Base-by-base conservation (phyloP, 2,113 vertebrate genomes). In the Heloderma charlesbogerti region DNA sequence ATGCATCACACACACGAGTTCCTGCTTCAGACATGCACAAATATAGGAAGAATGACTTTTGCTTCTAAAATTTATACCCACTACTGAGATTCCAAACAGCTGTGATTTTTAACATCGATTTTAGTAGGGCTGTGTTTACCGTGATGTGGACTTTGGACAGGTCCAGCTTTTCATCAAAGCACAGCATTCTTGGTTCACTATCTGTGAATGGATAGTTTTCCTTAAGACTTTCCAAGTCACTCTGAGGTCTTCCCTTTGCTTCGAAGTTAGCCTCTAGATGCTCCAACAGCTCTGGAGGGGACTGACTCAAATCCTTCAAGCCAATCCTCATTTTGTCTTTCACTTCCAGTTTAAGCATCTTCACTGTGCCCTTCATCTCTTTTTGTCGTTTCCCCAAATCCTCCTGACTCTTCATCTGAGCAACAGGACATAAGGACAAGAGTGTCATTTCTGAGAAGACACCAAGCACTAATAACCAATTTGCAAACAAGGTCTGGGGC, bases 241-340 rank as follows among this genome's bases (percentile, higher is more conserved):
- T 15, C 48, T 66, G 92, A 40, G 96, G 86, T 31, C 91, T 84
- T 29, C 90, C 92, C 4, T 84, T 88, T 34, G 71, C 95, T 93
- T 96, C 96, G 60, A 88, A 83, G 43, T 86, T 40, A 13, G 77
- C 81, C 40, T 97, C 95, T 45, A 92, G 9, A n/a, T 95, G 94
- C 78, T 94, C 94, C n/a, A 89, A 0, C 0, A 34, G 69, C 27
- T 96, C 95, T 34, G 92, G 94, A 91, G 95, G 91, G 78, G 94
- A 92, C 51, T 94, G 94, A 87, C 84, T 92, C 75, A 96, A 92
- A 85, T 95, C 96, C 93, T 89, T 93, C 85, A 98, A 96, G 43
- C 95, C 96, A 0, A 1, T 95, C 92, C 95, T 95, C 3, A 98
- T 96, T 94, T 98, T 97, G 63, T 95, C 96, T 96, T 97, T 97